Percentiles rank a stretch among this genome's conserved stretches.
Evolutionary conservation across 2,113 vertebrate genomes (phyloP).

Genomic region (Chroicocephalus ridibundus): DNA sequence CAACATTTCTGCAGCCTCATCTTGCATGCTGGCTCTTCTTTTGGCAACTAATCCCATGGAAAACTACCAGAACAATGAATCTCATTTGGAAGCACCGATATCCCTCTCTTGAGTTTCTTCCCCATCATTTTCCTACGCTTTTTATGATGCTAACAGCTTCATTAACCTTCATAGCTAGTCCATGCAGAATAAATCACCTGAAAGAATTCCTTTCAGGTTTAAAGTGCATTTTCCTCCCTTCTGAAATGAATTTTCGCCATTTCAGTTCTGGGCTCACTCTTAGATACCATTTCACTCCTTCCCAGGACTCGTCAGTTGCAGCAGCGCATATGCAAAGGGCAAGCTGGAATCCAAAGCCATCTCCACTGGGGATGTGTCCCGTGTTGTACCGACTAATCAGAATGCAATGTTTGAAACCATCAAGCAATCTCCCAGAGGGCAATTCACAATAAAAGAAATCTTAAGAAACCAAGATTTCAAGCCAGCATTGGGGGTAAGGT

Average conservation of each 20-base stretch:
- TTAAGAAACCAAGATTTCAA: constrained; percentile 6
- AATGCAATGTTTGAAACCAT: constrained; percentile 68
- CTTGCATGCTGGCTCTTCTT: not conserved
- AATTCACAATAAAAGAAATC: constrained; percentile 41
- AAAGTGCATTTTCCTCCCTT: not conserved
- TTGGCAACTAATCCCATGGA: not conserved
- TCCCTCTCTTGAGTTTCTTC: not conserved
- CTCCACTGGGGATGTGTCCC: not conserved
- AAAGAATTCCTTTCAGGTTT: not conserved
- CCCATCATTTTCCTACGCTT: not conserved
- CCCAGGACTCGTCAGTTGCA: not conserved
- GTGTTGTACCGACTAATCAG: constrained; percentile 11
- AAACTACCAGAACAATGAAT: not conserved
- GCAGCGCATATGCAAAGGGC: not conserved
- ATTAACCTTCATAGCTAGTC: not conserved
- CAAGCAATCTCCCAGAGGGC: not conserved
- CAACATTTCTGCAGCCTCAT: not conserved
- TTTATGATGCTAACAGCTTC: not conserved
- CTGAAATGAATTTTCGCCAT: not conserved
- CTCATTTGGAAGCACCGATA: not conserved
- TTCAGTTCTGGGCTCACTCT: not conserved
- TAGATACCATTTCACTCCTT: not conserved
- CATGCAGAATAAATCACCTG: not conserved
- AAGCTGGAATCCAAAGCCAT: not conserved
- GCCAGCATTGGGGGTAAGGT: not conserved